phyloP scores from a whole-genome alignment of 2,797 vertebrate genomes.

The Oryzias dopingdopingensis region DNA sequence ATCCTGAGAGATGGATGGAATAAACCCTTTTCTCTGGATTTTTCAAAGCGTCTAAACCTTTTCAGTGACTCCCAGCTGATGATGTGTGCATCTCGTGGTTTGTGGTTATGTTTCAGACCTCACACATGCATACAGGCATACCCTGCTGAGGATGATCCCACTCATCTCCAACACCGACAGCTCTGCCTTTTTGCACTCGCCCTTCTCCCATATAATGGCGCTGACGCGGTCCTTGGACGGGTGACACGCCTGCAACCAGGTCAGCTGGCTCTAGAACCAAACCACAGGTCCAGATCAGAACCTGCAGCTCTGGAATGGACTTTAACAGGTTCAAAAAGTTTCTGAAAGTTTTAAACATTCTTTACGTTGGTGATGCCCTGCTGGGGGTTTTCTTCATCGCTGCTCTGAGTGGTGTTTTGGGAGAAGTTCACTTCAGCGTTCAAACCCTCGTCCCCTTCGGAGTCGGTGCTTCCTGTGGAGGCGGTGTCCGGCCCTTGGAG shows the following conservation, averaged over 20 bases:
- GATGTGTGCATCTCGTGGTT: too few species aligned
- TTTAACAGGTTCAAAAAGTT: background rate
- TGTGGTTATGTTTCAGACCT: too few species aligned
- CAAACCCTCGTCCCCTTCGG: constrained; percentile 80
- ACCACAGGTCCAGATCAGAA: constrained; percentile 2
- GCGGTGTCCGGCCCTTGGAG: constrained; percentile 89
- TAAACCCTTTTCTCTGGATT: too few species aligned
- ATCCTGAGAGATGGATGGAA: too few species aligned
- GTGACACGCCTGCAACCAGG: constrained; percentile 93
- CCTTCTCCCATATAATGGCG: constrained; percentile 96
- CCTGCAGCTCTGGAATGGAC: too few species aligned
- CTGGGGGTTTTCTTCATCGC: constrained; percentile 86
- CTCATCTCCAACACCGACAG: constrained; percentile 98
- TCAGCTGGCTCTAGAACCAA: constrained; percentile 84
- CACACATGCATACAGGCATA: constrained; percentile 43
- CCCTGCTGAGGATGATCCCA: constrained; percentile 94
- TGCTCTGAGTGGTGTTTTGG: constrained; percentile 70
- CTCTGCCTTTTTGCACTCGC: constrained; percentile 95
- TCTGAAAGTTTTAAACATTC: background rate
- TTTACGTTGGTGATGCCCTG: constrained; percentile 76
- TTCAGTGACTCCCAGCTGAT: too few species aligned
- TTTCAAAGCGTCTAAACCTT: too few species aligned
- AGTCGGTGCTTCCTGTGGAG: constrained; percentile 88
- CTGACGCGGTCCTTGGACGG: constrained; percentile 92
- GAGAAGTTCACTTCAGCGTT: constrained; percentile 56